Conservation (phyloP, 2,113 vertebrate species). For the Rousettus leschenaultii region DNA sequence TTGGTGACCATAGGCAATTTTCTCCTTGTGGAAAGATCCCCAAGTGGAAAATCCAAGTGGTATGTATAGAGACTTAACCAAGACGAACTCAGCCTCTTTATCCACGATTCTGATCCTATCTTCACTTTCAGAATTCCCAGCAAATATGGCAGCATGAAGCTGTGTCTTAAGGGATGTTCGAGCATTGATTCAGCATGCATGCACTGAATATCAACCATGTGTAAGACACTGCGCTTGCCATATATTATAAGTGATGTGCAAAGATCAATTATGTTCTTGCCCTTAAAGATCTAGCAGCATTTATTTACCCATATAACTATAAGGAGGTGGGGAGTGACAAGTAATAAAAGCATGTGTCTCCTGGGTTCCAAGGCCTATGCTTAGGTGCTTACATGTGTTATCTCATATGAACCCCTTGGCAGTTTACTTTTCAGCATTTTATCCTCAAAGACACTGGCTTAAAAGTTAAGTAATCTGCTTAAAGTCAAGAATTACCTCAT, state of each 20-base stretch:
- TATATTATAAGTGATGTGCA: not conserved
- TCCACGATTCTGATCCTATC: not conserved
- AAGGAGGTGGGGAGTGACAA: not conserved
- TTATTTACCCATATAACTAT: not conserved
- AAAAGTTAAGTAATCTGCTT: not conserved
- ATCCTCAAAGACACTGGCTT: not conserved
- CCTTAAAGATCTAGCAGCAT: not conserved
- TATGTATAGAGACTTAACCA: not conserved
- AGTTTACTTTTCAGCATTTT: not conserved
- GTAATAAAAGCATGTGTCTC: not conserved
- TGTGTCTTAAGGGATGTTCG: not conserved
- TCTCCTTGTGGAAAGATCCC: not conserved
- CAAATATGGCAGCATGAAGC: not conserved
- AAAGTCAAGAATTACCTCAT: not conserved
- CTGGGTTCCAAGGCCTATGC: not conserved
- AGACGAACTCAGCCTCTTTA: not conserved
- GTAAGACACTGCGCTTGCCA: not conserved
- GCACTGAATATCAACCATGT: not conserved
- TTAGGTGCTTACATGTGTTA: not conserved
- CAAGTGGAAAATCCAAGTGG: not conserved
- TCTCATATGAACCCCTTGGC: not conserved
- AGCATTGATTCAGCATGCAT: not conserved
- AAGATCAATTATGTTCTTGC: not conserved
- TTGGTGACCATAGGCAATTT: not conserved
- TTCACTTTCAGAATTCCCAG: not conserved